phyloP scores from a whole-genome alignment of 2,797 vertebrate genomes.

The Microcaecilia unicolor region DNA sequence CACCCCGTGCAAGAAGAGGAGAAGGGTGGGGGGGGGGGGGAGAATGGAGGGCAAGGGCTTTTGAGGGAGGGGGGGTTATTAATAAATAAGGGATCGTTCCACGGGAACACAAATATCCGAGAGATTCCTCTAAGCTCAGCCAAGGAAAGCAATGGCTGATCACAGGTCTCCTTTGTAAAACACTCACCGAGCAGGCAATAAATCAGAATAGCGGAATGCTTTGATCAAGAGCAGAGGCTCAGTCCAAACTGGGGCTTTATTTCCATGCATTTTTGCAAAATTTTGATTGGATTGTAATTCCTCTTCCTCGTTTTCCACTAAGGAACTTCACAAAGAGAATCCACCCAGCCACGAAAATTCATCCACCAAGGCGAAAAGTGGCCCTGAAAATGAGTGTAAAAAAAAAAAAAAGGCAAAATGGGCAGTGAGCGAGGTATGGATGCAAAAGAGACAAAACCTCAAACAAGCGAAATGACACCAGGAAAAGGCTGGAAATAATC shows the following conservation, averaged over 20 bases:
- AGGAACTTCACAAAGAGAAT: slow-evolving; percentile 24
- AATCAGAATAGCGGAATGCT: slow-evolving; percentile 65
- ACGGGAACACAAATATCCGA: slow-evolving; percentile 38
- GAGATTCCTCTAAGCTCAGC: slow-evolving; percentile 55
- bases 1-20: slow-evolving; percentile 29
- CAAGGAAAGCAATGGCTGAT: slow-evolving; percentile 56
- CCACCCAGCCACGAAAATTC: no score
- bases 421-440: no score
- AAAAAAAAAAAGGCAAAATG: no score
- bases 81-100: slow-evolving; percentile 51
- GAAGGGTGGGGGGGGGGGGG: slow-evolving; percentile 26
- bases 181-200: slow-evolving; percentile 47
- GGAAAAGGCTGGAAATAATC: no score
- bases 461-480: no score
- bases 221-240: slow-evolving; percentile 50
- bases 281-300: slow-evolving; percentile 16
- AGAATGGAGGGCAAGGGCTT: no score
- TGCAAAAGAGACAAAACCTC: no score
- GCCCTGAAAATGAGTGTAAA: no score
- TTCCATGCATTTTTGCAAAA: slow-evolving; percentile 9
- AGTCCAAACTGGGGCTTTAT: slow-evolving; percentile 31
- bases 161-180: slow-evolving; percentile 48
- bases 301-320: slow-evolving; percentile 28
- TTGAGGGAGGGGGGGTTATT: no score
- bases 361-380: no score